Base-by-base conservation (phyloP, 2,113 vertebrate genomes). In the Sardina pilchardus region DNA sequence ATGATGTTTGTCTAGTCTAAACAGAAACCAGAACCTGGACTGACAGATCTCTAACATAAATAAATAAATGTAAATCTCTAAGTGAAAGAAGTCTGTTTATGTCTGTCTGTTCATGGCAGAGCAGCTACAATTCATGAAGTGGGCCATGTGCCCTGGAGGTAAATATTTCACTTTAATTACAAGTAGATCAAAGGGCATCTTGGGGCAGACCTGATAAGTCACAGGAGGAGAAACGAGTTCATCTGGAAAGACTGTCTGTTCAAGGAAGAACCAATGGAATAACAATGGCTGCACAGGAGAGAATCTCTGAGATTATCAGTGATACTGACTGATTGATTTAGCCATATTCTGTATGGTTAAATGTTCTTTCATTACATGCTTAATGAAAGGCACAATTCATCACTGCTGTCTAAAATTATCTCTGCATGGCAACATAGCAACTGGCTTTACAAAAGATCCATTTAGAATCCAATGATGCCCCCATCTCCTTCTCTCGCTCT, bases 381-480 rank as follows among this genome's bases (percentile, higher is more conserved):
- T 71, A 71, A 34, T 71, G 85, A 9, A 16, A 80, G 82, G 59
- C n/a, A 85, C n/a, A 14, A 71, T 71, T 12, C 63, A 71, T 71
- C 39, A 88, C 87, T 56, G 16, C 82, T 91, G 83, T 71, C 26
- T 71, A 34, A 10, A 71, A 14, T 71, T 71, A 71, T 71, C 63
- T 71, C 63, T 71, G 63, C n/a, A 30, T 71, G 63, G 26, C 63
- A 71, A 71, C n/a, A 2, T 71, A 71, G 63, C 63, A 71, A 71
- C 63, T 71, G 63, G 63, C 63, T 71, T 71, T 30, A 71, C 63
- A 71, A 71, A 71, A 71, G 63, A 71, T 71, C 90, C 92, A 90
- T 87, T 50, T 53, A 85, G 59, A 85, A 84, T 42, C 47, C 86
- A 84, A 87, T 91, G 89, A 89, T 90, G 63, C 83, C 85, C 85